Evolutionary conservation across 1,140 invertebrate species (phyloP).

Genomic region (Pogonomyrmex californicus): DNA sequence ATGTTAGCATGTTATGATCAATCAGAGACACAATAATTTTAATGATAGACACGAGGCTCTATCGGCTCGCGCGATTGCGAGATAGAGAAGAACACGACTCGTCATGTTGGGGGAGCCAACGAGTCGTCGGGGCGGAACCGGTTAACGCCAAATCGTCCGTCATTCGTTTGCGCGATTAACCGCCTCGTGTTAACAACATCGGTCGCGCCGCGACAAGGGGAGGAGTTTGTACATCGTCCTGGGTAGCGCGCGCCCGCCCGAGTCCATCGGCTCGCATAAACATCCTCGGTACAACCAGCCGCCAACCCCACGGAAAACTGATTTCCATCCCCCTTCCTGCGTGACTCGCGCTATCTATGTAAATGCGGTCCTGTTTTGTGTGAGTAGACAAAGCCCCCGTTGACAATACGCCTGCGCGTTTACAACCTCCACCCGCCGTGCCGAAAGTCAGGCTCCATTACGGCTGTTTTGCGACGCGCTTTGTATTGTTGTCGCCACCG

Average conservation of each 20-base stretch:
- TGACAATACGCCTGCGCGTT: constrained; percentile 79
- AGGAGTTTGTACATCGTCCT: constrained; percentile 51
- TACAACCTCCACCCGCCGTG: constrained; percentile 68
- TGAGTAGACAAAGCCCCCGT: constrained; percentile 75
- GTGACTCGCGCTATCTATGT: constrained; percentile 76
- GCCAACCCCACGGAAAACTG: constrained; percentile 74
- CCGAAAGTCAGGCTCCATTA: constrained; percentile 78
- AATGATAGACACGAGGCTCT: background rate
- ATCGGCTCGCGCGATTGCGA: constrained; percentile 1
- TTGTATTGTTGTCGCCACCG: constrained; percentile 72
- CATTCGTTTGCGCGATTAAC: constrained; percentile 64
- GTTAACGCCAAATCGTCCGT: constrained; percentile 63
- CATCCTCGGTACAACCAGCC: constrained; percentile 60
- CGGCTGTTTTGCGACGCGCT: constrained; percentile 81
- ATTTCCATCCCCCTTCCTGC: constrained; percentile 73
- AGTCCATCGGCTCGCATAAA: constrained; percentile 70
- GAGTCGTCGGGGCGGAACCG: constrained; percentile 51
- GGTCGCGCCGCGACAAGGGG: constrained; percentile 55
- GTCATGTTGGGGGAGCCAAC: constrained; percentile 17
- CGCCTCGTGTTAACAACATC: constrained; percentile 65
- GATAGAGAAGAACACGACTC: constrained; percentile 17
- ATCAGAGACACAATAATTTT: background rate
- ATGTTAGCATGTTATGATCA: background rate
- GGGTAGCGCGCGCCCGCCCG: constrained; percentile 35
- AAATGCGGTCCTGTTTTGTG: constrained; percentile 81